A percentile compares a stretch with the other conserved stretches of the same genome.
Conservation (phyloP, 2,888 invertebrate species). For the Himalopsyche japonica region DNA sequence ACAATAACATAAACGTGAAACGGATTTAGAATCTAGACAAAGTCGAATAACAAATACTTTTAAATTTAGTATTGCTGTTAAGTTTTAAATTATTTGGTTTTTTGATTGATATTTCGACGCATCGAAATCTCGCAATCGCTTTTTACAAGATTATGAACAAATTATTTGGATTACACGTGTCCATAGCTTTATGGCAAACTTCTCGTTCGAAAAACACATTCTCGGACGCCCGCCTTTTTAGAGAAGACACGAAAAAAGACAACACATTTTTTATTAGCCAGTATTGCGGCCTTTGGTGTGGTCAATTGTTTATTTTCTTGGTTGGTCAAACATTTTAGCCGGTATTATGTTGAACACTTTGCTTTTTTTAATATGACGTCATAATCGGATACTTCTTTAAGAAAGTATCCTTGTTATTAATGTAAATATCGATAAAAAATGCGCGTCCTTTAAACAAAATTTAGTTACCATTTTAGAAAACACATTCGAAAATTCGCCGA, state of each 20-base stretch:
- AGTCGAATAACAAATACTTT: too few species aligned
- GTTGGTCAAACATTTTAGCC: not conserved
- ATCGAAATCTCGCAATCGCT: constrained; percentile 13
- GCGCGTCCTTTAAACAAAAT: too few species aligned
- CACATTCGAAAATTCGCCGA: too few species aligned
- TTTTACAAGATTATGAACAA: constrained; percentile 33
- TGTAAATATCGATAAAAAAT: too few species aligned
- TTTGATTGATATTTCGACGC: too few species aligned
- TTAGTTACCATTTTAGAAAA: too few species aligned
- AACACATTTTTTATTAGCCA: not conserved
- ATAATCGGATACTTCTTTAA: not conserved
- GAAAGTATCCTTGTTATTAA: too few species aligned
- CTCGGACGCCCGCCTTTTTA: not conserved
- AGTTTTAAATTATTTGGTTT: too few species aligned
- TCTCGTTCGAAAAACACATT: not conserved
- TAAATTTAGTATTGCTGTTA: too few species aligned
- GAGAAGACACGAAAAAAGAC: not conserved
- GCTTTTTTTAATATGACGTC: not conserved
- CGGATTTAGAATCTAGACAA: too few species aligned
- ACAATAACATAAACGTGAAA: too few species aligned
- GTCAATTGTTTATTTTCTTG: not conserved
- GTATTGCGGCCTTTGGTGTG: not conserved
- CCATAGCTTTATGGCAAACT: not conserved
- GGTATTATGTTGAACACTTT: not conserved
- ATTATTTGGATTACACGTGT: constrained; percentile 27